Evolutionary conservation across 2,797 vertebrate genomes (phyloP).

Genomic region (Amphiprion clarkii): DNA sequence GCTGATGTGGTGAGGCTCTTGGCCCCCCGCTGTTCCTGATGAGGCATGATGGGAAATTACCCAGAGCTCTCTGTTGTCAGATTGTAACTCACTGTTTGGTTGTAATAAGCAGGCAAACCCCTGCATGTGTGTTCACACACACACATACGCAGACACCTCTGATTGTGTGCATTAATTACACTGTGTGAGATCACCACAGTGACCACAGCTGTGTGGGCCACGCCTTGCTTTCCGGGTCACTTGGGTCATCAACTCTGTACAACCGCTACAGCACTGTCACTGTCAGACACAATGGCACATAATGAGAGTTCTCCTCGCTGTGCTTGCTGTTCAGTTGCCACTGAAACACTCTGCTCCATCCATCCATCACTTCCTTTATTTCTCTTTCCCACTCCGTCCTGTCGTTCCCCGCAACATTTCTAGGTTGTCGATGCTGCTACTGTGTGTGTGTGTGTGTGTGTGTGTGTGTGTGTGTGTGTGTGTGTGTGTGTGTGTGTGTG

Average conservation of each 20-base stretch:
- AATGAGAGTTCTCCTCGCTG: conserved; percentile 71
- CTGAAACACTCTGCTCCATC: conserved; percentile 67
- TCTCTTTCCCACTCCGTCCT: conserved; percentile 44
- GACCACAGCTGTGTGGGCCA: conserved; percentile 95
- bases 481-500: conserved; percentile 18
- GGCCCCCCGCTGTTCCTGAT: conserved; percentile 97
- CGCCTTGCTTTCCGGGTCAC: conserved; percentile 91
- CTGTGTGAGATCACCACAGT: conserved; percentile 97
- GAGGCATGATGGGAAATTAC: conserved; percentile 99
- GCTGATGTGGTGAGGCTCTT: conserved; percentile 97
- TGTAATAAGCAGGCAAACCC: conserved; percentile 97
- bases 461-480: conserved; percentile 22
- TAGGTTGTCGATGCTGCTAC: conserved; percentile 40
- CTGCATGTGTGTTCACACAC: conserved; percentile 66
- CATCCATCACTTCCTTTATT: conserved; percentile 67
- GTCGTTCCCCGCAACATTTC: conserved; percentile 45
- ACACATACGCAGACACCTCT: conserved; percentile 80
- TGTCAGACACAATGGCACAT: conserved; percentile 76
- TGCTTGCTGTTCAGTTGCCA: conserved; percentile 52
- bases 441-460: conserved; percentile 21
- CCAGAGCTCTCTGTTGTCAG: conserved; percentile 94
- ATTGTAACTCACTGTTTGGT: conserved; percentile 98
- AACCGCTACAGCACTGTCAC: conserved; percentile 70
- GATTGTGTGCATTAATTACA: conserved; percentile 97
- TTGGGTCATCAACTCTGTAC: conserved; percentile 74